These are phyloP conservation scores for Ophion obscuratus DNA, from an alignment of 2,888 invertebrate genomes.

Conservation along the genomic window DNA sequence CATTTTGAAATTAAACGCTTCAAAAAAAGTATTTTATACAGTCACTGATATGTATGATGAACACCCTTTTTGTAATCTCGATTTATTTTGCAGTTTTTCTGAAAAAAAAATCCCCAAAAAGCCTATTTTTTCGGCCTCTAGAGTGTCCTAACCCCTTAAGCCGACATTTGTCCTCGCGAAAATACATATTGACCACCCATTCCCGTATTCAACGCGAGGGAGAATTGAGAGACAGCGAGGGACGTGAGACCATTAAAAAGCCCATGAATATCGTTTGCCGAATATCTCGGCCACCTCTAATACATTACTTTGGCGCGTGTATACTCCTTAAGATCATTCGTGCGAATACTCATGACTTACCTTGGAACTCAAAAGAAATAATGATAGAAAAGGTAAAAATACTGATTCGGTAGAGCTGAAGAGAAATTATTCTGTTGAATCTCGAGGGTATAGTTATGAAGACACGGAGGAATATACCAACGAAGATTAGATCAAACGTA, in stretches of 20 bases:
- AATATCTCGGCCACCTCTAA: conserved; percentile 28
- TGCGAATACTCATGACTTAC: conserved; percentile 65
- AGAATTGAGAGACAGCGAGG: background rate
- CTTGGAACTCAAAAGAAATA: conserved; percentile 52
- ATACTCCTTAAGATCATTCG: background rate
- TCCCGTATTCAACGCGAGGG: conserved; percentile 42
- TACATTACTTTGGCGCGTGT: background rate
- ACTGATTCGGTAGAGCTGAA: conserved; percentile 2
- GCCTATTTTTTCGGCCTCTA: no score
- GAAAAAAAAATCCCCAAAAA: no score
- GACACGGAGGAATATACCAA: conserved; percentile 6
- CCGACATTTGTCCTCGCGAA: conserved; percentile 59
- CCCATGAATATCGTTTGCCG: conserved; percentile 17
- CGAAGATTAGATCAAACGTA: conserved; percentile 26
- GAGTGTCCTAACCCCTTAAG: background rate
- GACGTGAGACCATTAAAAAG: conserved; percentile 1
- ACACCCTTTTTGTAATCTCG: no score
- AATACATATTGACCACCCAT: conserved; percentile 61
- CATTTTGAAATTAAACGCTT: no score
- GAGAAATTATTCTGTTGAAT: conserved; percentile 36
- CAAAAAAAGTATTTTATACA: no score
- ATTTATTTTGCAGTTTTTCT: no score
- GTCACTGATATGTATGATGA: no score
- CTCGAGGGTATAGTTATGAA: conserved; percentile 23
- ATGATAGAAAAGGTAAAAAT: conserved; percentile 20